Evolutionary conservation across 2,797 vertebrate genomes (phyloP), one percentile per base, ranked within the genome.

Genomic region (Falco rusticolus): DNA sequence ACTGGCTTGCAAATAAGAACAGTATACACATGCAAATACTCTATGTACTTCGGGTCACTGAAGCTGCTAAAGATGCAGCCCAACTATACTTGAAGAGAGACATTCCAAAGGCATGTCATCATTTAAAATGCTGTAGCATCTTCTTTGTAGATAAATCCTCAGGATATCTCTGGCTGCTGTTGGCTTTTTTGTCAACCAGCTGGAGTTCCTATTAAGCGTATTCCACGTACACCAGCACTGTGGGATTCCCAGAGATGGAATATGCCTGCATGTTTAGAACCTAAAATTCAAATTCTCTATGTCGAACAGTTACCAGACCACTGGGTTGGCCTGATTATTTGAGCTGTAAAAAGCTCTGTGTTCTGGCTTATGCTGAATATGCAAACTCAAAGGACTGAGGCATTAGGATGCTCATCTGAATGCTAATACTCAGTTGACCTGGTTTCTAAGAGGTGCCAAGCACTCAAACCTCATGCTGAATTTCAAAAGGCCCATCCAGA

Each of bases 351-450:
- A 75, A 83, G 60, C 61, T 85, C 53, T 47, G 50, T 68, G 56
- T 51, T 92, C 61, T 93, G 88, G 64, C 34, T 94, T 56, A 54
- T 26, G 79, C 74, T 84, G 85, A 87, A 90, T 81, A 79, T n/a
- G 33, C 66, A 80, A 11, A 87, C 75, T 74, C 60, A 39, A 92
- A 89, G 69, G 48, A 85, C 37, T 29, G 74, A 94, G 56, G 59
- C 37, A 61, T 68, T 61, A 90, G 57, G 64, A 95, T 87, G 88
- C 75, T 93, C 89, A 84, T 76, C 72, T 91, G 92, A 96, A 95
- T 89, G 61, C 53, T 94, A 95, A 94, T 72, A 65, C 65, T 84
- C 76, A 72, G 54, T 83, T 61, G 84, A 88, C 82, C 87, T 92
- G 89, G n/a, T 95, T 95, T 89, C 76, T 78, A 81, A 83, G 75